A percentile compares a stretch with the other conserved stretches of the same genome.
Conservation (phyloP, 2,888 invertebrate genomes). For the Reticulitermes lucifugus region DNA sequence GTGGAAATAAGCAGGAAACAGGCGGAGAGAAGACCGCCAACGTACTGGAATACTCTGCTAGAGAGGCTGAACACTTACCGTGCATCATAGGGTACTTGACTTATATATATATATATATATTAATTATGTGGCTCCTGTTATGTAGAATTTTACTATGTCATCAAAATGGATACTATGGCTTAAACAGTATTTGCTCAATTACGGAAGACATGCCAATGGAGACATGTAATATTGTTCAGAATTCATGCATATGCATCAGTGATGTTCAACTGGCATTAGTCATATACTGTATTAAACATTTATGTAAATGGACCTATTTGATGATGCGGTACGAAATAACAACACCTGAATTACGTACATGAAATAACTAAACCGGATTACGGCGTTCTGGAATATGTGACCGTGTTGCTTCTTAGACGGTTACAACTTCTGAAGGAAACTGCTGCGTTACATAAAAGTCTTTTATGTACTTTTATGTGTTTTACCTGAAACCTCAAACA, state of each 20-base stretch:
- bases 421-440: too few species aligned
- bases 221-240: not conserved
- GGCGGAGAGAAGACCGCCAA: not conserved
- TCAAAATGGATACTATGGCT: constrained; percentile 1
- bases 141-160: not conserved
- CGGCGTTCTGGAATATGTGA: too few species aligned
- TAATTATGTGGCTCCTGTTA: not conserved
- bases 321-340: not conserved
- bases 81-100: not conserved
- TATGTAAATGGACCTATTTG: not conserved
- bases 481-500: too few species aligned
- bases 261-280: not conserved
- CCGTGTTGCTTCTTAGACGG: too few species aligned
- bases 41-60: not conserved
- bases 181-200: not conserved
- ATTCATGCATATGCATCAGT: not conserved
- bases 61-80: not conserved
- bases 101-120: not conserved
- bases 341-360: too few species aligned
- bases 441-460: too few species aligned
- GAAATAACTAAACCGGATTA: too few species aligned
- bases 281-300: not conserved
- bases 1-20: not conserved
- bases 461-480: too few species aligned
- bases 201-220: not conserved